Evolutionary conservation across 2,888 invertebrate genomes (phyloP).

Genomic region (Melanostoma mellinum): DNA sequence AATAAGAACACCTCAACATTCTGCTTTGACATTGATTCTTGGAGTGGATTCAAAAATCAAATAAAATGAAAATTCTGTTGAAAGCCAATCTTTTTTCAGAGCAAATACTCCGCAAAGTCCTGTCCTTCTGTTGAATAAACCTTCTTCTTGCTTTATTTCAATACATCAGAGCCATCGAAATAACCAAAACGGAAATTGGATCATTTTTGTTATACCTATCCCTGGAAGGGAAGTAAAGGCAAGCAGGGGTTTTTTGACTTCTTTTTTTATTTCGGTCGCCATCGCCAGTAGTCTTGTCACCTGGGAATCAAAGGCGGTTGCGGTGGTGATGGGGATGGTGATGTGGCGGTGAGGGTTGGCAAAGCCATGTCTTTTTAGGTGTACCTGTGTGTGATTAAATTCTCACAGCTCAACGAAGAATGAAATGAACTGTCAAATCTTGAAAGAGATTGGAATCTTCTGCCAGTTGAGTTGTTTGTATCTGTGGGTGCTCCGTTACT

Average conservation of each 20-base stretch:
- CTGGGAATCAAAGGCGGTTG: constrained; percentile 42
- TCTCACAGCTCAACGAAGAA: constrained; percentile 72
- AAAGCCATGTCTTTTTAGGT: constrained; percentile 42
- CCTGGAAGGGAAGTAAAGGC: constrained; percentile 2
- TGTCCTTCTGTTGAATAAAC: constrained; percentile 18
- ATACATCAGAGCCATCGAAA: constrained; percentile 28
- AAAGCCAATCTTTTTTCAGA: constrained; percentile 6
- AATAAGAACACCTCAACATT: too few relatives aligned
- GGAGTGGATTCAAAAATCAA: constrained; percentile 37
- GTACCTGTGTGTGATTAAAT: constrained; percentile 69
- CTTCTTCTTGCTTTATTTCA: constrained; percentile 10
- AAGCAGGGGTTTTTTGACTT: constrained; percentile 45
- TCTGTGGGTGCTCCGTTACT: constrained; percentile 24
- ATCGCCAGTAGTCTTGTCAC: constrained; percentile 49
- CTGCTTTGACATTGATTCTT: constrained; percentile 56
- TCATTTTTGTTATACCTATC: constrained; percentile 39
- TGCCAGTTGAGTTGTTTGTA: constrained; percentile 55
- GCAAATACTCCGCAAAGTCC: background rate
- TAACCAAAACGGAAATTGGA: constrained; percentile 70
- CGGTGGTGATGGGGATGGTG: background rate
- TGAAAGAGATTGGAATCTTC: constrained; percentile 71
- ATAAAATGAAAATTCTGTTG: constrained; percentile 19
- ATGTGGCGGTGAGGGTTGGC: constrained; percentile 17
- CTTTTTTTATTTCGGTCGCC: constrained; percentile 52
- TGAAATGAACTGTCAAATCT: constrained; percentile 73